Evolutionary conservation across 2,113 vertebrate genomes (phyloP), one percentile per base, ranked within the genome.

Genomic region (Ceratotherium simum): DNA sequence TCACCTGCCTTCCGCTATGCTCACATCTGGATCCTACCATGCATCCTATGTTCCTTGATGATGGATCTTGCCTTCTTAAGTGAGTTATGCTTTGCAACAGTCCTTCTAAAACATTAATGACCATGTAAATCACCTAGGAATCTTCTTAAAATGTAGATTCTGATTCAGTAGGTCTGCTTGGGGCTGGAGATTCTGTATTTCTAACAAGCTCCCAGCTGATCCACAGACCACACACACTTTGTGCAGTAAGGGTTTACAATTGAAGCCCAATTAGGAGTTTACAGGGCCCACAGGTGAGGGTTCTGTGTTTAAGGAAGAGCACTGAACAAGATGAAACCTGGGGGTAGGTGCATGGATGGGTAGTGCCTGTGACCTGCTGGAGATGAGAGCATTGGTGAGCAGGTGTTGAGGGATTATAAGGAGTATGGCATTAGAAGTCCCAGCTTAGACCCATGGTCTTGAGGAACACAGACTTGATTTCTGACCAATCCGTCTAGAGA

Each of bases 391-490:
- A 23, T 5, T 16, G 36, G 8, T 8, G 0, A 56, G 83, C 7
- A 2, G 3, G 0, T 13, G 27, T n/a, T 33, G n/a, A 75, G 16
- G 48, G 67, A 48, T 54, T 36, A 11, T 42, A 60, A 21, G 7
- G 75, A 56, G 18, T 10, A 5, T 42, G 33, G 20, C 21, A 54
- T 64, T 51, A 93, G 64, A 46, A n/a, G 33, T 33, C 11, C 69
- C 65, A 93, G 18, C 8, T 9, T 62, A 51, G 64, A 29, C 33
- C 72, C 8, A 5, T 18, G 12, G 18, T 83, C 56, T 87, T 69
- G 8, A 79, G n/a, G 80, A 42, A 56, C 13, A 81, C 95, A 94
- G 56, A 78, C 7, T 20, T 67, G 27, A 65, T 56, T 95, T 92
- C 64, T 67, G 31, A 76, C 27, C 56, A 69, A 36, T 62, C 33